A percentile compares a stretch with the other conserved stretches of the same genome.
phyloP scores from a whole-genome alignment of 2,888 invertebrate genomes.

The Stenoptilia bipunctidactyla region DNA sequence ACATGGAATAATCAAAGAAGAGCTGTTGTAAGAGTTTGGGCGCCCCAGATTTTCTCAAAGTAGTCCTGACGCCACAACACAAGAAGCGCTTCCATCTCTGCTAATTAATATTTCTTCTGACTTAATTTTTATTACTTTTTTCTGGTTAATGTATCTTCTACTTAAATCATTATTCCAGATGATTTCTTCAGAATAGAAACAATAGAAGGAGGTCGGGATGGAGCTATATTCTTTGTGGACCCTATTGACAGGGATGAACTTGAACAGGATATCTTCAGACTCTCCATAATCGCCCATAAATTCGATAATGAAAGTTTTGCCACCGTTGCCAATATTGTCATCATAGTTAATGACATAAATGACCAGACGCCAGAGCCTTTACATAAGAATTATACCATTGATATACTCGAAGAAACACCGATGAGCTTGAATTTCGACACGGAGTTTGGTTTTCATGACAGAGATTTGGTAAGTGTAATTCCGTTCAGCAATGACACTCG shows the following conservation, averaged over 20 bases:
- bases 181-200: constrained; percentile 43
- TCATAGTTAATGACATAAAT: constrained; percentile 72
- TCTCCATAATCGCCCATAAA: constrained; percentile 61
- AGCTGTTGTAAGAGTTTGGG: too few species aligned
- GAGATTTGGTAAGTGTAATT: constrained; percentile 52
- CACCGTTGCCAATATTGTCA: constrained; percentile 37
- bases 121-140: too few species aligned
- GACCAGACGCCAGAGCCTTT: constrained; percentile 74
- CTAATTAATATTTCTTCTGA: too few species aligned
- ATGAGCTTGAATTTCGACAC: constrained; percentile 50
- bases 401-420: constrained; percentile 66
- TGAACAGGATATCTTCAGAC: constrained; percentile 52
- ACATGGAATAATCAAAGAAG: too few species aligned
- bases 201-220: constrained; percentile 32
- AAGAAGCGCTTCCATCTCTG: too few species aligned
- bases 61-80: too few species aligned
- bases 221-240: constrained; percentile 38
- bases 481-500: too few species aligned
- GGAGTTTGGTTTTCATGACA: constrained; percentile 64
- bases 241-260: constrained; percentile 58
- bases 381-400: constrained; percentile 31
- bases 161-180: constrained; percentile 35
- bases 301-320: constrained; percentile 33
- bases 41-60: too few species aligned
- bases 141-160: too few species aligned